Percentiles rank a stretch among this genome's conserved stretches.
Conservation (phyloP, 2,888 invertebrate species). For the Synanthedon formicaeformis region DNA sequence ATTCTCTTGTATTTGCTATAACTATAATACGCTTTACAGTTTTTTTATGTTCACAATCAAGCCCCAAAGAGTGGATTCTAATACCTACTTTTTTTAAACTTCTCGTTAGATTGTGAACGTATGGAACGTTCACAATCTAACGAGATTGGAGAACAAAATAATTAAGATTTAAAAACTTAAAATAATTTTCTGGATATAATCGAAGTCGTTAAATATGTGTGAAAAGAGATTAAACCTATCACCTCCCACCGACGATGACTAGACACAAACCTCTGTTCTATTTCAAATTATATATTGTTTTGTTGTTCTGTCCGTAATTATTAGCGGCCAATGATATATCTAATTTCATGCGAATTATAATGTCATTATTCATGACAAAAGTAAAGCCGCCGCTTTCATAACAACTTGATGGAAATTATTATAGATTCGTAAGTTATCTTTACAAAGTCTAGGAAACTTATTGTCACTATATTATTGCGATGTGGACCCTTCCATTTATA, state of each 20-base stretch:
- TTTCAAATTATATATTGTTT: conserved; percentile 24
- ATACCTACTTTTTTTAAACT: no score
- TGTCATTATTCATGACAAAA: conserved; percentile 23
- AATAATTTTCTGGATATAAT: no score
- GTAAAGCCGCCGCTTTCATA: conserved; percentile 4
- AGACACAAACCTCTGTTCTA: conserved; percentile 8
- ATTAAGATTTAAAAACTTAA: background rate
- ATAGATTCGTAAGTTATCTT: background rate
- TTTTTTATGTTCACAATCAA: no score
- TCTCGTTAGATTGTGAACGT: no score
- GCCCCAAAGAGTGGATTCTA: no score
- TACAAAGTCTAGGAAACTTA: no score
- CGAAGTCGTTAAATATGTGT: no score
- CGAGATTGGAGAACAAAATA: background rate
- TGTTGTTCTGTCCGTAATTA: conserved; percentile 45
- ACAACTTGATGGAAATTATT: background rate
- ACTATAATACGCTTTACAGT: no score
- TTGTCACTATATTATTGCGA: no score
- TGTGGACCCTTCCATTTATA: no score
- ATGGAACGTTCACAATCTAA: no score
- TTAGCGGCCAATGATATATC: conserved; percentile 32
- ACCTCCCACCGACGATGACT: conserved; percentile 17
- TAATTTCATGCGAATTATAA: conserved; percentile 61
- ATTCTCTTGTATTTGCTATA: no score
- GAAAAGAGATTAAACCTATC: conserved; percentile 1